A percentile compares a stretch with the other conserved stretches of the same genome.
Evolutionary conservation across 2,797 vertebrate species (phyloP).

Genomic region (Gallinago stenura): DNA sequence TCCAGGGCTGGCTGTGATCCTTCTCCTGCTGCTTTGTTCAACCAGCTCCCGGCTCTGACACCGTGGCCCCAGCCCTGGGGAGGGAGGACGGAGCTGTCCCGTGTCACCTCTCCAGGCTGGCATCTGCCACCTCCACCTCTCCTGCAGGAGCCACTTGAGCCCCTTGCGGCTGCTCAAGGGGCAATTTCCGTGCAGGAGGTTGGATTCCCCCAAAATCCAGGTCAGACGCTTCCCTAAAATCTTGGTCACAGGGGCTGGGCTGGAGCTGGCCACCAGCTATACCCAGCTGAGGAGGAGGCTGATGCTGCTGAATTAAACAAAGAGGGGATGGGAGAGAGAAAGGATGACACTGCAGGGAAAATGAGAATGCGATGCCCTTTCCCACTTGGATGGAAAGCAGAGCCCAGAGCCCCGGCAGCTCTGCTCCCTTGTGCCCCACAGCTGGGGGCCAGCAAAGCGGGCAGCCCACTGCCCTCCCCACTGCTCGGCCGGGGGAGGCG

Average conservation of each 20-base stretch:
- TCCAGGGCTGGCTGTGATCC: background rate
- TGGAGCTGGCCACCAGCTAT: background rate
- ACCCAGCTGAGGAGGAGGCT: background rate
- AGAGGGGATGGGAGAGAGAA: background rate
- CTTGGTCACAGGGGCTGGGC: background rate
- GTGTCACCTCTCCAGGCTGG: background rate
- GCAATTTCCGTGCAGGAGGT: background rate
- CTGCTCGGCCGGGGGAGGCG: accelerated
- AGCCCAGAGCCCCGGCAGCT: background rate
- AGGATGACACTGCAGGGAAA: background rate
- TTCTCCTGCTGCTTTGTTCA: background rate
- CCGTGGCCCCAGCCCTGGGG: background rate
- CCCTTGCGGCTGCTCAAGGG: background rate
- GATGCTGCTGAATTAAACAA: background rate
- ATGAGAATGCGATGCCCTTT: background rate
- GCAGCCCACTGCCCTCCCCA: background rate
- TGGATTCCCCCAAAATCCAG: background rate
- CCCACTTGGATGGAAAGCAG: background rate
- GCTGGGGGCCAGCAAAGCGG: accelerated
- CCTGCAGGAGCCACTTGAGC: background rate
- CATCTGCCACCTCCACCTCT: background rate
- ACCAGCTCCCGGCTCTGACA: background rate
- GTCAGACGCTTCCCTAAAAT: background rate
- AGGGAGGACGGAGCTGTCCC: background rate
- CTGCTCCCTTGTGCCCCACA: accelerated